phyloP scores from a whole-genome alignment of 2,113 vertebrate species.

The Thunnus thynnus region DNA sequence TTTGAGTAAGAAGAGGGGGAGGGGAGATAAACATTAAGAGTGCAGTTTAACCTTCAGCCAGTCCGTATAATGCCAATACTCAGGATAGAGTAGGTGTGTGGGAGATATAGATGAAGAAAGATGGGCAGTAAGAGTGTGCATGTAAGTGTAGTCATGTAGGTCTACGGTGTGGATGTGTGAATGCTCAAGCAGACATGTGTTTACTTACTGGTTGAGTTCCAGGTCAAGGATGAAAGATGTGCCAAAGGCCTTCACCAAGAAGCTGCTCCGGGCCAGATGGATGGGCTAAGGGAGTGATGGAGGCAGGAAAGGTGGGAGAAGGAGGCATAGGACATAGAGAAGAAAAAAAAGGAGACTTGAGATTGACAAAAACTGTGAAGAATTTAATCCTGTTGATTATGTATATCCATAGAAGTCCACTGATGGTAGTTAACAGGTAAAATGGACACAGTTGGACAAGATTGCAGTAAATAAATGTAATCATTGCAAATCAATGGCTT shows the following conservation, averaged over 20 bases:
- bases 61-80: neutral
- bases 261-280: conserved; percentile 93
- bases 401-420: too few relatives aligned
- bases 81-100: conserved; percentile 12
- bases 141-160: neutral
- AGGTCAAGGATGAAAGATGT: conserved; percentile 92
- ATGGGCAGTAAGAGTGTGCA: neutral
- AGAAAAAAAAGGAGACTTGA: too few relatives aligned
- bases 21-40: neutral
- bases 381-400: too few relatives aligned
- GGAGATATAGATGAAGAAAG: neutral
- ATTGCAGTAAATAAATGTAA: too few relatives aligned
- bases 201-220: conserved; percentile 93
- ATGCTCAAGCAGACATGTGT: neutral
- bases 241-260: conserved; percentile 90
- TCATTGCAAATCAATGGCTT: too few relatives aligned
- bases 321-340: neutral
- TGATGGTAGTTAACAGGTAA: too few relatives aligned
- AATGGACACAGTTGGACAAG: too few relatives aligned
- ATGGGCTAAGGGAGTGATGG: conserved; percentile 80
- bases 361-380: too few relatives aligned
- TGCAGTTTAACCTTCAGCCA: neutral
- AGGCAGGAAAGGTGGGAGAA: neutral
- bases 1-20: neutral
- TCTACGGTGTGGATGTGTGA: conserved; percentile 10